A percentile compares a stretch with the other conserved stretches of the same genome.
Evolutionary conservation across 2,797 vertebrate species (phyloP).

Genomic region (Sparus aurata): DNA sequence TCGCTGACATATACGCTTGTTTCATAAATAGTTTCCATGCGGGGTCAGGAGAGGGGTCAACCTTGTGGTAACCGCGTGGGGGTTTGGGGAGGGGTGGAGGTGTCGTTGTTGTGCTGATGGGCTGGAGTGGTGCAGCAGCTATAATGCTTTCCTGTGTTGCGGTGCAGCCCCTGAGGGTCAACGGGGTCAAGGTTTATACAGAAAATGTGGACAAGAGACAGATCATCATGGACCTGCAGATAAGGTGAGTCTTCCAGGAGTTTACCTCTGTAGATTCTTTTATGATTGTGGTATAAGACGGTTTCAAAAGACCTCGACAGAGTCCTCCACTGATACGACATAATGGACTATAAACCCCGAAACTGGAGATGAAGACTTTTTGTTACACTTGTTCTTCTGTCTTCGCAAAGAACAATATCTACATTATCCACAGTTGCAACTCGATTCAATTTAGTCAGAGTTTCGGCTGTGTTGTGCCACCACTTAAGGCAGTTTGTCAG

Average conservation of each 20-base stretch:
- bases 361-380: background rate
- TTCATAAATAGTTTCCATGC: conserved; percentile 79
- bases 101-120: conserved; percentile 51
- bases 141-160: conserved; percentile 63
- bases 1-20: conserved; percentile 54
- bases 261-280: background rate
- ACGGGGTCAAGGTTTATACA: conserved; percentile 97
- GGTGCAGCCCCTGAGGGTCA: conserved; percentile 93
- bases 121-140: conserved; percentile 5
- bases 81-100: conserved; percentile 28
- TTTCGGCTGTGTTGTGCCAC: background rate
- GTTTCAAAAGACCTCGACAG: background rate
- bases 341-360: background rate
- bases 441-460: background rate
- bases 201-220: conserved; percentile 98
- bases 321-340: background rate
- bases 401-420: background rate
- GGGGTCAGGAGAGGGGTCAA: conserved; percentile 51
- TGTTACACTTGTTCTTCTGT: background rate
- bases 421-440: background rate
- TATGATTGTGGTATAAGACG: background rate
- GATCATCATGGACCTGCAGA: conserved; percentile 98
- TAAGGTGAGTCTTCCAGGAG: conserved; percentile 89
- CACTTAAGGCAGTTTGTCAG: background rate
- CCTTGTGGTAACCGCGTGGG: conserved; percentile 47